Base-by-base conservation (phyloP, 2,888 invertebrate genomes). In the Orthosia gracilis region DNA sequence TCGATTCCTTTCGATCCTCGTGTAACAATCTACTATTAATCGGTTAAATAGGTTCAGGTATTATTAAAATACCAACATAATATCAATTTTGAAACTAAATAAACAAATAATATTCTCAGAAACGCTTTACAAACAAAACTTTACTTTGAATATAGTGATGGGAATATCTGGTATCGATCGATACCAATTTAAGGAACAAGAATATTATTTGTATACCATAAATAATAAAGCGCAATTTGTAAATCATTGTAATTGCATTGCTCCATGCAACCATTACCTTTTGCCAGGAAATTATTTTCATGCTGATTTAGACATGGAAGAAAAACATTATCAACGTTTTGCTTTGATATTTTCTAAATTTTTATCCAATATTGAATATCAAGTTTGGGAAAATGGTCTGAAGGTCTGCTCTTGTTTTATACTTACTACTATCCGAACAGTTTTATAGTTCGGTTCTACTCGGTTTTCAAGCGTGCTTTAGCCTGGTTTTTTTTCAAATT, bases 121-220 rank as follows among this genome's bases (percentile, higher is more conserved):
- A 40, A 7, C 40, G 40, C 40, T 40, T 9, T 40, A 40, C 1
- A 40, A 40, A 9, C 9, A 40, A 40, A 40, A 40, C 2, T n/a
- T 21, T 18, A 21, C 21, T 59, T 49, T 72, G 40, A 40, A 40
- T 7, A 31, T 40, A 40, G 40, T 40, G 40, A 40, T 40, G 40
- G 9, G 40, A 40, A 40, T 9, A 40, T 40, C 9, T 57, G 31
- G 67, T 76, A 67, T 66, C 68, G 23, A 55, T 69, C 13, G 23
- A 71, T 71, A 74, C 70, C 45, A 40, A 13, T 40, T 58, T 40
- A 40, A 40, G 40, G 1, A 40, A 40, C 40, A 40, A 40, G 40
- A 31, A 40, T 40, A 9, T 40, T 40, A 40, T 40, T 40, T 40
- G 9, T 9, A 1, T 40, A 40, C 9, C 40, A 40, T 40, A 40